Evolutionary conservation across 2,113 vertebrate genomes (phyloP), one percentile per base, ranked within the genome.

Genomic region (Anoplopoma fimbria): DNA sequence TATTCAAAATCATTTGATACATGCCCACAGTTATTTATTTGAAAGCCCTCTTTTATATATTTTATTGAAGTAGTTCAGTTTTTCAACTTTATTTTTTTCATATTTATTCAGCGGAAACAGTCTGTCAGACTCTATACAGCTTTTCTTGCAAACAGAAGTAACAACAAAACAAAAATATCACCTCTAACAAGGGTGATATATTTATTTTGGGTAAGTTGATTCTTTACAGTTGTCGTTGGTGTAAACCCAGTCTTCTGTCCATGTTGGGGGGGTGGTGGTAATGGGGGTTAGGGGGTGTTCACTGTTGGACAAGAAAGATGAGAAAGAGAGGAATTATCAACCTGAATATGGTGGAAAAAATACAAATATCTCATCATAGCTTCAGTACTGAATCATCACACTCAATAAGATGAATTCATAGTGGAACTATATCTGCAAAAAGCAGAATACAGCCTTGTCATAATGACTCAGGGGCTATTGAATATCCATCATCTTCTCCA

Each of bases 141-240:
- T 61, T 53, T 12, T 38, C 9, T 36, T 65, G 17, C 9, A 74
- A 80, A 79, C 27, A 40, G 21, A 21, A 70, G 19, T 73, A 13
- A 69, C 23, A 82, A 58, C 2, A 51, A 36, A 78, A 62, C n/a
- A 10, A 4, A 60, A 10, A 77, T 81, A n/a, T 78, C 15, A n/a
- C n/a, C n/a, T n/a, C 57, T 83, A 38, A 85, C 29, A 63, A 31
- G 40, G 74, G 25, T 77, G 61, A 63, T 70, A 63, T 70, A 62
- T 86, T 83, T 83, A 53, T 79, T 86, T 19, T 31, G 68, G 58
- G 29, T 79, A 51, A 7, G 57, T 0, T 17, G n/a, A 57, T 42
- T 83, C 42, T 69, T 73, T 60, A 67, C n/a, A 67, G 25, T 69
- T 77, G 31, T 21, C 0, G 4, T 47, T 69, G 38, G 47, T 72